These are phyloP conservation scores for Arrhopalites spinosus DNA, from an alignment of 2,888 invertebrate species.

Conservation along the genomic window DNA sequence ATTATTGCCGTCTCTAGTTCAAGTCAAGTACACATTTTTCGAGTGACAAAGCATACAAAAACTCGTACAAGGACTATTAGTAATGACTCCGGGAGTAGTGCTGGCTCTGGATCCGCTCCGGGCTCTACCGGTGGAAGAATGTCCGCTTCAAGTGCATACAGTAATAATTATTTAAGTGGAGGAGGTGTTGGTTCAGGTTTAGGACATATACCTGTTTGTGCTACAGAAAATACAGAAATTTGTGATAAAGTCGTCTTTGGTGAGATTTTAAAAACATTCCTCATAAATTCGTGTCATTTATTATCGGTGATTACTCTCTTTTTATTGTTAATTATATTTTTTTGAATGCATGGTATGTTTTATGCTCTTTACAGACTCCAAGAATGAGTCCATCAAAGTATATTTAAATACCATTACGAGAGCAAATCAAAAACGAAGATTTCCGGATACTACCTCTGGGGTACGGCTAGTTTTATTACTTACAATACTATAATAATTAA, in stretches of 20 bases:
- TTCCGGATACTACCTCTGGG: constrained; percentile 36
- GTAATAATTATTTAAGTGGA: neutral
- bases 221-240: neutral
- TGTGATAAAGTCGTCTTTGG: constrained; percentile 46
- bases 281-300: too few species aligned
- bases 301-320: too few species aligned
- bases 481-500: too few species aligned
- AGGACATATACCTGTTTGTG: neutral
- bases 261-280: too few species aligned
- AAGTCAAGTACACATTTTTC: constrained; percentile 45
- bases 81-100: constrained; percentile 21
- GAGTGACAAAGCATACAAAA: constrained; percentile 38
- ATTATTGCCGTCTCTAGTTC: constrained; percentile 43
- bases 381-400: constrained; percentile 51
- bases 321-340: too few species aligned
- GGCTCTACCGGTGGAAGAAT: neutral
- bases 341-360: too few species aligned
- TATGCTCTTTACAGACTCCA: too few species aligned
- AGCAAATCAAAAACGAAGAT: constrained; percentile 48
- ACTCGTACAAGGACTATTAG: constrained; percentile 14
- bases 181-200: neutral
- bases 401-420: constrained; percentile 45
- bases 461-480: too few species aligned
- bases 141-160: neutral
- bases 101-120: neutral